phyloP scores from a whole-genome alignment of 2,797 vertebrate genomes.

The Tamandua tetradactyla region DNA sequence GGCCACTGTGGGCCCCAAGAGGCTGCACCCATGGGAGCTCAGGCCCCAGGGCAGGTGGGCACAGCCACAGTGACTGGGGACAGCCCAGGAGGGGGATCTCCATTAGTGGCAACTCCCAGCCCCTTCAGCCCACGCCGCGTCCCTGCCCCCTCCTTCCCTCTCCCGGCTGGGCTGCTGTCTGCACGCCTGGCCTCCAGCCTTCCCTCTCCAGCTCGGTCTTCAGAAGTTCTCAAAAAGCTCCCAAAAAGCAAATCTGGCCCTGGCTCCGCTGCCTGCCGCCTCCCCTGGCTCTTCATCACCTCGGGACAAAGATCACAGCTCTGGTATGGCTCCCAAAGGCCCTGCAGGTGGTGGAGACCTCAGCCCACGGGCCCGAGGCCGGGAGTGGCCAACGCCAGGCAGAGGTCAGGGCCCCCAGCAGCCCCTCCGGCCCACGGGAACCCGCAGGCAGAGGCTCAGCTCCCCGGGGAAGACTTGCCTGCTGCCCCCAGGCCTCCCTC shows the following conservation, averaged over 20 bases:
- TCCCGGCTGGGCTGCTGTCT: too few species aligned
- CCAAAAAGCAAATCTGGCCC: background rate
- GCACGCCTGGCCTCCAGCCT: background rate
- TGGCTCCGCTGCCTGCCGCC: background rate
- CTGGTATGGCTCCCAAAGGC: background rate
- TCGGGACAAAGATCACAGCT: background rate
- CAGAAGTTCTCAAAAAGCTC: background rate
- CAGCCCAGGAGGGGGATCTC: background rate
- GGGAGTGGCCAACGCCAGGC: background rate
- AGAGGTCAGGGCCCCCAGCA: background rate
- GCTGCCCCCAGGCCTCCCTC: slow-evolving; percentile 72
- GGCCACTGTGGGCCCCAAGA: background rate
- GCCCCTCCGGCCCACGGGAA: background rate
- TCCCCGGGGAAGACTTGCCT: background rate
- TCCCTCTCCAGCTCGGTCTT: background rate
- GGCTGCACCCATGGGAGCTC: background rate
- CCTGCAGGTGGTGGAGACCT: background rate
- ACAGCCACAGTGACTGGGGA: accelerated
- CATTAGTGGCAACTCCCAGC: background rate
- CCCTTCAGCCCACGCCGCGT: background rate
- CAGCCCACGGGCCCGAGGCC: accelerated
- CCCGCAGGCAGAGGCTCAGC: accelerated
- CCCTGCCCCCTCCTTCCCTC: background rate
- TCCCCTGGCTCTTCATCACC: background rate
- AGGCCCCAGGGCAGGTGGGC: background rate